A percentile compares a stretch with the other conserved stretches of the same genome.
Conservation (phyloP, 2,797 vertebrate genomes). For the Tarsius wallacei region DNA sequence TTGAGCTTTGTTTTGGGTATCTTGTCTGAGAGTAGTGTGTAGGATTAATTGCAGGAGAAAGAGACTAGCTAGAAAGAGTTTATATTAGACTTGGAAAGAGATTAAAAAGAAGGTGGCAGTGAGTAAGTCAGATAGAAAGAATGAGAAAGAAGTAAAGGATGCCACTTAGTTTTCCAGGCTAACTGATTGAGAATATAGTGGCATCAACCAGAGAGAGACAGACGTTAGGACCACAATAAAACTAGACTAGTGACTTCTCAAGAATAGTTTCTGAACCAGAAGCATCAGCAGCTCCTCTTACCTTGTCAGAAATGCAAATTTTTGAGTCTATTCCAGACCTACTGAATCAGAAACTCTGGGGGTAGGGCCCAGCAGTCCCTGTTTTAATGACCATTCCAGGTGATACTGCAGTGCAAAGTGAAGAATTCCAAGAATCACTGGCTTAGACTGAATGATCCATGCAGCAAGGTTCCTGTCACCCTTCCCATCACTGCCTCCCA, state of each 20-base stretch:
- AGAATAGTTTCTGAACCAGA: neutral
- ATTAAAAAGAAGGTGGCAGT: neutral
- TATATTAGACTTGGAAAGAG: neutral
- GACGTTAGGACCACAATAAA: neutral
- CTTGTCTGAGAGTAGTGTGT: neutral
- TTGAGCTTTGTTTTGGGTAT: neutral
- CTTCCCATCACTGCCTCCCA: neutral
- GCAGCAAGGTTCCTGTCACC: accelerated
- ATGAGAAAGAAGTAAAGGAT: neutral
- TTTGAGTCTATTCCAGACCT: neutral
- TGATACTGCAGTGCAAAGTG: neutral
- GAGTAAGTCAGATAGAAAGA: neutral
- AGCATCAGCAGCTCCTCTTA: neutral
- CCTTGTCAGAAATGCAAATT: neutral
- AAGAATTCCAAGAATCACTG: neutral
- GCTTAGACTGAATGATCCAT: neutral
- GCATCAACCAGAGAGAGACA: neutral
- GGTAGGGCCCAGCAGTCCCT: neutral
- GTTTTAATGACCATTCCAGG: neutral
- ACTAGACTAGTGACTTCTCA: neutral
- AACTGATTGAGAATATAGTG: neutral
- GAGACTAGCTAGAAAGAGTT: neutral
- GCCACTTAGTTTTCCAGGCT: neutral
- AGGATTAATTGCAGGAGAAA: neutral
- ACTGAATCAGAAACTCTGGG: neutral